Evolutionary conservation across 2,113 vertebrate genomes (phyloP).

Genomic region (Hippocampus guttulatus): DNA sequence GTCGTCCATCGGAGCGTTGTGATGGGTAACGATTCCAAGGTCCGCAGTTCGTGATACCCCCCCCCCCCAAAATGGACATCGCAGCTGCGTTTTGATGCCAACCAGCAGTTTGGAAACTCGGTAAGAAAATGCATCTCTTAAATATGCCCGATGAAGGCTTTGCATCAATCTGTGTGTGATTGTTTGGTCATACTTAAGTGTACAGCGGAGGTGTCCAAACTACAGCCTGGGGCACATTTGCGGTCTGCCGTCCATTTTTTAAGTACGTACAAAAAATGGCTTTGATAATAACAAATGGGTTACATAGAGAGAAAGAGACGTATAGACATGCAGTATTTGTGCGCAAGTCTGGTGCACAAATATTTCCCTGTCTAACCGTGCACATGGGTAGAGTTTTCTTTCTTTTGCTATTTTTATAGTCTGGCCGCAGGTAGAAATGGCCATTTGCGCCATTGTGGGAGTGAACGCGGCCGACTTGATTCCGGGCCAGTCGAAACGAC

Average conservation of each 20-base stretch:
- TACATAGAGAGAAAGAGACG: no score
- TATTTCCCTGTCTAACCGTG: no score
- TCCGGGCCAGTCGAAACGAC: no score
- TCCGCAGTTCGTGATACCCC: background rate
- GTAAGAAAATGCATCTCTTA: conserved; percentile 35
- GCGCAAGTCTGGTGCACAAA: no score
- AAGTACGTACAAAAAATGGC: background rate
- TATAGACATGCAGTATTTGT: no score
- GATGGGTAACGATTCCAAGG: background rate
- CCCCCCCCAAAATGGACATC: conserved; percentile 1
- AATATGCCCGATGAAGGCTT: background rate
- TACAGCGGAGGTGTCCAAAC: background rate
- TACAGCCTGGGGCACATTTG: no score
- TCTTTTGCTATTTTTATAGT: no score
- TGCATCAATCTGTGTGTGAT: background rate
- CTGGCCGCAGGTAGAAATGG: no score
- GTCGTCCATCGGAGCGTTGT: background rate
- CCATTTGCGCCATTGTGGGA: no score
- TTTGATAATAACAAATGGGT: no score
- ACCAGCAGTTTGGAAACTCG: conserved; percentile 22
- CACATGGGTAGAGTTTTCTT: no score
- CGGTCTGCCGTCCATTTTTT: background rate
- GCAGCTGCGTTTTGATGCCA: conserved; percentile 19
- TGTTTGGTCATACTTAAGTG: background rate
- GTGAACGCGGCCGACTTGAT: no score